These are phyloP conservation scores for Agapornis roseicollis DNA, from an alignment of 2,113 vertebrate genomes.

Conservation along the genomic window DNA sequence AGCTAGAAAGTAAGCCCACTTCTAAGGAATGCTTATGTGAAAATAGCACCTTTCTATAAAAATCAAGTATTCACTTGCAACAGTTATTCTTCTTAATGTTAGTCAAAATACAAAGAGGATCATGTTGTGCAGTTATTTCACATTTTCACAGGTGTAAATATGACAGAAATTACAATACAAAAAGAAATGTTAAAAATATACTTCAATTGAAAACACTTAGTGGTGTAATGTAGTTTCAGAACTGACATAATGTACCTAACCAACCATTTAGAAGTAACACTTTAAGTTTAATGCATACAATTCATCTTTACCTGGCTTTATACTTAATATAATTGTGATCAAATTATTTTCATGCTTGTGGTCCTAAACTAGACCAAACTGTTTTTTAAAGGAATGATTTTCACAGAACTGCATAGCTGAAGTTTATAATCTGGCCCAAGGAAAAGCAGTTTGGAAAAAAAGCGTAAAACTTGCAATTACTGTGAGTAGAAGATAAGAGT, in stretches of 20 bases:
- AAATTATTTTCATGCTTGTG: neutral
- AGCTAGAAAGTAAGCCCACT: neutral
- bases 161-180: neutral
- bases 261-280: neutral
- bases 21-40: neutral
- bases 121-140: neutral
- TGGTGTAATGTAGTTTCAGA: neutral
- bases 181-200: neutral
- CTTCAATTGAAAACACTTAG: neutral
- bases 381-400: neutral
- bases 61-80: neutral
- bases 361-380: neutral
- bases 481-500: rapidly evolving
- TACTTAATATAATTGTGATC: neutral
- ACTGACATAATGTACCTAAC: neutral
- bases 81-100: neutral
- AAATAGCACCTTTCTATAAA: neutral
- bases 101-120: neutral
- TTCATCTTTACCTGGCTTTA: neutral
- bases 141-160: neutral
- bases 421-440: neutral
- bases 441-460: neutral
- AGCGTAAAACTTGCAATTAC: neutral
- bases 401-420: neutral
- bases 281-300: neutral